phyloP scores from a whole-genome alignment of 2,797 vertebrate species.

The Cuniculus paca region DNA sequence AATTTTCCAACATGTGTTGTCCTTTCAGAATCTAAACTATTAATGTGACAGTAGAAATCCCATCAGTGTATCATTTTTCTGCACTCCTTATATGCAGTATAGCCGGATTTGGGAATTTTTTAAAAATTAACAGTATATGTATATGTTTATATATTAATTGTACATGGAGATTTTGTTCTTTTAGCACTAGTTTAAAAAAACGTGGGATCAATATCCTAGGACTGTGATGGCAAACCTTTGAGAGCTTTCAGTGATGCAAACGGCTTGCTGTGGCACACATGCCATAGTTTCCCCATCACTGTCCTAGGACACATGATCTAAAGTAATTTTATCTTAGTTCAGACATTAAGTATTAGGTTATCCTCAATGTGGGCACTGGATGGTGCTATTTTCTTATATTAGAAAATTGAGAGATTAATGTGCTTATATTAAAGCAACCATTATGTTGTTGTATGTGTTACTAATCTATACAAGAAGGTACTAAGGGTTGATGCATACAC shows the following conservation, averaged over 20 bases:
- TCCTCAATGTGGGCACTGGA: conserved; percentile 70
- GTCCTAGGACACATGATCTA: neutral
- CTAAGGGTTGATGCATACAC: conserved; percentile 18
- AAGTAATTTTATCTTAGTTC: neutral
- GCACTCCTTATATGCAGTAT: neutral
- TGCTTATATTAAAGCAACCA: conserved; percentile 40
- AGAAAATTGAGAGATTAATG: conserved; percentile 22
- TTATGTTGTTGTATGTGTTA: neutral
- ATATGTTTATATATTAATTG: neutral
- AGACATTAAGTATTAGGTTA: conserved; percentile 38
- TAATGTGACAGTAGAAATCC: neutral
- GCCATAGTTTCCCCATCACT: neutral
- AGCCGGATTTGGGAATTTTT: neutral
- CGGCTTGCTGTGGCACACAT: neutral
- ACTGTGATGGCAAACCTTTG: neutral
- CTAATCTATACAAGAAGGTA: conserved; percentile 6
- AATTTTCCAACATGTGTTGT: conserved; percentile 19
- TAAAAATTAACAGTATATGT: neutral
- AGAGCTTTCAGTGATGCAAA: neutral
- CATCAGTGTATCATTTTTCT: conserved; percentile 46
- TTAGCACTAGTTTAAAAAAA: conserved; percentile 51
- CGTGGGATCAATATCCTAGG: neutral
- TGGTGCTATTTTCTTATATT: conserved; percentile 75
- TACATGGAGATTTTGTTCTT: conserved; percentile 19
- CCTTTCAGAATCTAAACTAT: conserved; percentile 36